These are phyloP conservation scores for Drosophila malerkotliana DNA, from an alignment of 1,140 invertebrate species.

Conservation along the genomic window DNA sequence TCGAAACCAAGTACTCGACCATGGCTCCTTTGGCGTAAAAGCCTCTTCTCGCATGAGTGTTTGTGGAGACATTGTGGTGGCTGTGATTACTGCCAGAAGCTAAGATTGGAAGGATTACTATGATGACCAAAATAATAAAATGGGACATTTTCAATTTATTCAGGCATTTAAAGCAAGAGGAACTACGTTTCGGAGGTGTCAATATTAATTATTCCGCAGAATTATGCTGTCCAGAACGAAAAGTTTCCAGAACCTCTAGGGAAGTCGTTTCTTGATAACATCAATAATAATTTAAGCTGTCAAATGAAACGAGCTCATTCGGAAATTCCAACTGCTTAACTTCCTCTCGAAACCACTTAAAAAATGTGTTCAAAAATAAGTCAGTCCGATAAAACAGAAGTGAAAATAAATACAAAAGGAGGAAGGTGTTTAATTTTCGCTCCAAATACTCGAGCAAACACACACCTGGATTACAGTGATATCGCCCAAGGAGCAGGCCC, in stretches of 20 bases:
- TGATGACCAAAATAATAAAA: neutral
- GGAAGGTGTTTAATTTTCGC: constrained; percentile 44
- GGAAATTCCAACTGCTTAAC: constrained; percentile 22
- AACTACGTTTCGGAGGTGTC: neutral
- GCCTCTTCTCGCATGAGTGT: neutral
- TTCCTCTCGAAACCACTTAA: constrained; percentile 33
- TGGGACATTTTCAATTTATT: neutral
- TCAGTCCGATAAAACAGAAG: constrained; percentile 14
- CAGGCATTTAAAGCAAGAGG: neutral
- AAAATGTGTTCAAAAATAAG: constrained; percentile 39
- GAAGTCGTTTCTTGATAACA: constrained; percentile 10
- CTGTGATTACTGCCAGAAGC: neutral
- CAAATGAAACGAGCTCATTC: constrained; percentile 16
- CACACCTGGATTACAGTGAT: constrained; percentile 32
- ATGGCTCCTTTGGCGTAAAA: neutral
- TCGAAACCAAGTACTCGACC: constrained; percentile 42
- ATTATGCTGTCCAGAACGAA: no score
- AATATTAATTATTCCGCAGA: no score
- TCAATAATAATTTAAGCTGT: constrained; percentile 12
- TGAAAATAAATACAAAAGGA: neutral
- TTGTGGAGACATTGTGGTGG: neutral
- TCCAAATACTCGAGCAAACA: constrained; percentile 34
- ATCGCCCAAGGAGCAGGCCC: constrained; percentile 34
- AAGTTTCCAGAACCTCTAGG: no score
- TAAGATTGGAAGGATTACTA: neutral